Evolutionary conservation across 2,888 invertebrate genomes (phyloP).

Genomic region (Acronicta aceris): DNA sequence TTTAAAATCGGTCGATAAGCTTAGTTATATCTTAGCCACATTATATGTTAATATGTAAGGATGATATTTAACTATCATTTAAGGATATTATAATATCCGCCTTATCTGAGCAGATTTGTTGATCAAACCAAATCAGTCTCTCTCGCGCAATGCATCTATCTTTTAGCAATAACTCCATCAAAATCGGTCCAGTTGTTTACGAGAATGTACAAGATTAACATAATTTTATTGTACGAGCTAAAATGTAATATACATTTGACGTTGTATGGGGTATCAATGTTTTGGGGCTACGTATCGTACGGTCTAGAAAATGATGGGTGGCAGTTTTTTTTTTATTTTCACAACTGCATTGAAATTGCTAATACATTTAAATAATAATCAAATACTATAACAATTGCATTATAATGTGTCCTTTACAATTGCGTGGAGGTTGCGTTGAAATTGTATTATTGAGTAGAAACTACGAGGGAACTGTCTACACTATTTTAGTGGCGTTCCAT

Average conservation of each 20-base stretch:
- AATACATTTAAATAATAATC: neutral
- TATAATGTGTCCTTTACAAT: neutral
- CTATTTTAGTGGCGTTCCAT: neutral
- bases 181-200: conserved; percentile 20
- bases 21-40: no score
- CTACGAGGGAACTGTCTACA: neutral
- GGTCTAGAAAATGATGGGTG: conserved; percentile 16
- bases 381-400: conserved; percentile 11
- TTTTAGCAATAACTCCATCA: conserved; percentile 6
- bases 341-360: conserved; percentile 25
- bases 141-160: neutral
- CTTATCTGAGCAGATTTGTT: no score
- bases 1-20: no score
- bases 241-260: conserved; percentile 16
- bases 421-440: neutral
- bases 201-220: conserved; percentile 26
- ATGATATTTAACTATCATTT: no score
- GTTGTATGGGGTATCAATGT: conserved; percentile 13
- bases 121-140: no score
- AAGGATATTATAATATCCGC: no score
- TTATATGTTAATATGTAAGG: no score
- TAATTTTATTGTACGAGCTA: conserved; percentile 23
- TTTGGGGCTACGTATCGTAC: conserved; percentile 1
- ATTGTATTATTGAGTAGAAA: neutral
- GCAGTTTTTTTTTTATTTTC: conserved; percentile 1